These are phyloP conservation scores for Dipus sagitta DNA, from an alignment of 2,797 vertebrate species.

Conservation along the genomic window DNA sequence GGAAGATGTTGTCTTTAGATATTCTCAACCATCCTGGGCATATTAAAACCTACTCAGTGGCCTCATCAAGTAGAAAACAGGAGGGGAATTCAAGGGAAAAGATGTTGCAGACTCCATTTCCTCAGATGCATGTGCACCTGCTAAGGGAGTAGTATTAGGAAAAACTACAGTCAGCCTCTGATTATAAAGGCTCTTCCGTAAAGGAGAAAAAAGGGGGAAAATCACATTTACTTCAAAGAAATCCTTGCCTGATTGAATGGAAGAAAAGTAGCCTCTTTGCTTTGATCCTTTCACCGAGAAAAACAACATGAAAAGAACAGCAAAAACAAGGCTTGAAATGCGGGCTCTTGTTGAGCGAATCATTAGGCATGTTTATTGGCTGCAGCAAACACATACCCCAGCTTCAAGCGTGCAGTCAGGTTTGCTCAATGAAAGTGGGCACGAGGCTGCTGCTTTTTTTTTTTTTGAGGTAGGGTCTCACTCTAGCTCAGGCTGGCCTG, in stretches of 20 bases:
- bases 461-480: no score
- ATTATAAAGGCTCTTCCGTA: constrained; percentile 79
- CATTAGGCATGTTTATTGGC: constrained; percentile 64
- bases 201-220: constrained; percentile 45
- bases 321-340: constrained; percentile 60
- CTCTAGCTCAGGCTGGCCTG: no score
- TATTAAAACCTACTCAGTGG: constrained; percentile 77
- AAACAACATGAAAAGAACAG: constrained; percentile 82
- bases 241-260: constrained; percentile 77
- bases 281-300: constrained; percentile 84
- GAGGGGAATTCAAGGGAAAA: constrained; percentile 70
- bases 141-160: constrained; percentile 72
- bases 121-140: constrained; percentile 67
- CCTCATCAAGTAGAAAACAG: constrained; percentile 72
- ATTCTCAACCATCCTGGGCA: constrained; percentile 76
- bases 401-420: background rate
- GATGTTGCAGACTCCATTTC: constrained; percentile 60
- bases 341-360: constrained; percentile 66
- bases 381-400: background rate
- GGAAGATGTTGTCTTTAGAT: constrained; percentile 76
- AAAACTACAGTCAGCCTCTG: constrained; percentile 74
- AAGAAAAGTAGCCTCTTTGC: constrained; percentile 77
- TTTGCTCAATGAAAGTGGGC: background rate
- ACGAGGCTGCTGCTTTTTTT: background rate
- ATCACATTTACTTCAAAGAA: constrained; percentile 83